Conservation (phyloP, 2,888 invertebrate genomes). For the Lucinisca nassula region DNA sequence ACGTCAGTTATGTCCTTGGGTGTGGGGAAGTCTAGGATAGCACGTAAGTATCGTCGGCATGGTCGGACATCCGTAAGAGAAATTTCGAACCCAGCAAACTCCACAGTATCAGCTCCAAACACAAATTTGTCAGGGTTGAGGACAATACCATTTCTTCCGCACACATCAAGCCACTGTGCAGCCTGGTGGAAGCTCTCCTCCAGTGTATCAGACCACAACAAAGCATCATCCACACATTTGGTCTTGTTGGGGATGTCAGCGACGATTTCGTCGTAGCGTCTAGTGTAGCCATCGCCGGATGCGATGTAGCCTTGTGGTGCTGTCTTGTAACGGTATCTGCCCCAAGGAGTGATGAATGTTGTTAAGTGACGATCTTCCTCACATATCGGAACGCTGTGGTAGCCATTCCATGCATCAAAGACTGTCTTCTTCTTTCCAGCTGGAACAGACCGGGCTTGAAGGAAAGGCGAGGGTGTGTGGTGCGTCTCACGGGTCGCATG, state of each 20-base stretch:
- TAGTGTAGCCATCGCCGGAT: conserved; percentile 73
- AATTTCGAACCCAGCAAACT: conserved; percentile 67
- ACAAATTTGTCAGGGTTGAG: conserved; percentile 72
- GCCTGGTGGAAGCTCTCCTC: conserved; percentile 69
- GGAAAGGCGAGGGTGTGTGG: conserved; percentile 71
- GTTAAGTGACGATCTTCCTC: conserved; percentile 69
- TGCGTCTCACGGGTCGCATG: conserved; percentile 71
- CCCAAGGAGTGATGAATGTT: conserved; percentile 74
- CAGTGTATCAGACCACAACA: conserved; percentile 45
- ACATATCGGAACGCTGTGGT: conserved; percentile 63
- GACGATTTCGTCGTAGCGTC: conserved; percentile 73
- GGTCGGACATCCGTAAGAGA: conserved; percentile 57
- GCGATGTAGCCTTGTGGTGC: conserved; percentile 74
- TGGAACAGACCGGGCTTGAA: conserved; percentile 71
- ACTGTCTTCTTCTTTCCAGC: conserved; percentile 67
- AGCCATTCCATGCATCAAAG: conserved; percentile 69
- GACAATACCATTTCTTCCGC: conserved; percentile 69
- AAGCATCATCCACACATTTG: conserved; percentile 66
- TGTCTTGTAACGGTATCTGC: conserved; percentile 69
- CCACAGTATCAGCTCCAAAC: conserved; percentile 58
- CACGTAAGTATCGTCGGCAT: conserved; percentile 55
- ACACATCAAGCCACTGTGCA: conserved; percentile 68
- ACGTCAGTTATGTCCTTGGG: conserved; percentile 70
- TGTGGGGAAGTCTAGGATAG: conserved; percentile 70
- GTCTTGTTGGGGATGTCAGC: conserved; percentile 74